phyloP scores from a whole-genome alignment of 2,113 vertebrate genomes.

The Neolamprologus falcicula region DNA sequence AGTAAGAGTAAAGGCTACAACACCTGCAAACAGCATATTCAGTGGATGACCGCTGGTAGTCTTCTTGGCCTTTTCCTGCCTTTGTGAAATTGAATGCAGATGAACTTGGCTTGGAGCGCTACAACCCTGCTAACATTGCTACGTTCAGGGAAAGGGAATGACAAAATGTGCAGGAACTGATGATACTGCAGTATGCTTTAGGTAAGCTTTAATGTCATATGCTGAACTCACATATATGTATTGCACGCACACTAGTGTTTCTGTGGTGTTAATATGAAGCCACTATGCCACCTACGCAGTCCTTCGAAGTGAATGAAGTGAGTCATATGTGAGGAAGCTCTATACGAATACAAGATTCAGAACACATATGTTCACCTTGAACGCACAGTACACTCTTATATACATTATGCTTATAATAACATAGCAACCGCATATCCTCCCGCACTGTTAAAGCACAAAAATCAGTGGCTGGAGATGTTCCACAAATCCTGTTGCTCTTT shows the following conservation, averaged over 20 bases:
- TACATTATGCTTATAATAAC: background rate
- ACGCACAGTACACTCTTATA: background rate
- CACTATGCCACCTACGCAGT: slow-evolving; percentile 24
- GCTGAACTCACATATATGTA: slow-evolving; percentile 30
- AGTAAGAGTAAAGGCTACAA: background rate
- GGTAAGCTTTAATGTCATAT: slow-evolving; percentile 18
- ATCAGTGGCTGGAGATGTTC: background rate
- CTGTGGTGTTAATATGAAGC: slow-evolving; percentile 12
- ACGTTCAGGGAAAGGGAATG: background rate
- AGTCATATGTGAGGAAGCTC: slow-evolving; percentile 24
- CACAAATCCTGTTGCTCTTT: slow-evolving; percentile 39
- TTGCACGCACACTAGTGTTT: slow-evolving; percentile 16
- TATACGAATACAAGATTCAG: background rate
- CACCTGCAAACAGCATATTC: background rate
- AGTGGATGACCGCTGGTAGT: background rate
- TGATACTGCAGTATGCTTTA: background rate
- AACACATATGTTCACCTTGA: slow-evolving; percentile 11
- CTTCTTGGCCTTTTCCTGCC: background rate
- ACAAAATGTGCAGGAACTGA: background rate
- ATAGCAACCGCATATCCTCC: background rate
- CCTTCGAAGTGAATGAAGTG: slow-evolving; percentile 39
- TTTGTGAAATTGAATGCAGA: background rate
- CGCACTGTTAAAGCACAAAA: background rate
- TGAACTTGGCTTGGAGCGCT: background rate
- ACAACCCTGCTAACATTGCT: background rate